Percentiles rank a stretch among this genome's conserved stretches.
Conservation (phyloP, 2,888 invertebrate species). For the Andrena bucephala region DNA sequence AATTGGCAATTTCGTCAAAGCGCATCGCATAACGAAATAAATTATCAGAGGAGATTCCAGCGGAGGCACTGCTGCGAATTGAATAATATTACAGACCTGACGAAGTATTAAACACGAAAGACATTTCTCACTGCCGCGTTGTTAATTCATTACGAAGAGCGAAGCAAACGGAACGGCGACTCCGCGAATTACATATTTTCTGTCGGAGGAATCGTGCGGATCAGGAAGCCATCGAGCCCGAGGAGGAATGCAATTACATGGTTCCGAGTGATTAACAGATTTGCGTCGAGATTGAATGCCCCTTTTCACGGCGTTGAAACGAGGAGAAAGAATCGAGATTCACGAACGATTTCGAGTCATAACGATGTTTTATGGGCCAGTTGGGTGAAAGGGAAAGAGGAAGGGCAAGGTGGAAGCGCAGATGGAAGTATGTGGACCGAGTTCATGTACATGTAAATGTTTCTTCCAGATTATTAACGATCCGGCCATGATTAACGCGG, state of each 20-base stretch:
- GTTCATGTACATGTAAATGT: slow-evolving; percentile 3
- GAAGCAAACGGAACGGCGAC: no score
- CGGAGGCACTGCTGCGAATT: not conserved
- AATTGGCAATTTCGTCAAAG: not conserved
- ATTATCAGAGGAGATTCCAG: not conserved
- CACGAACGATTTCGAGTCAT: slow-evolving; percentile 21
- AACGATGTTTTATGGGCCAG: slow-evolving; percentile 9
- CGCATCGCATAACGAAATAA: not conserved
- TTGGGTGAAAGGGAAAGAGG: not conserved
- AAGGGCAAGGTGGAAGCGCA: not conserved
- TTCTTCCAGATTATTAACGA: slow-evolving; percentile 28
- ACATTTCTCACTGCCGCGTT: not conserved
- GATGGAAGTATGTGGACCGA: not conserved
- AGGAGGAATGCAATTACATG: slow-evolving; percentile 55
- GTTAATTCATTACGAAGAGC: not conserved
- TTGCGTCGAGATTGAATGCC: slow-evolving; percentile 8
- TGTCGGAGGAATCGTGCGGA: slow-evolving; percentile 7
- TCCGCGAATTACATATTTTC: not conserved
- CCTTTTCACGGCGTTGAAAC: not conserved
- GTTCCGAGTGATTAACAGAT: slow-evolving; percentile 32
- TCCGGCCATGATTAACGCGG: slow-evolving; percentile 21
- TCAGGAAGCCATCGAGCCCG: slow-evolving; percentile 29
- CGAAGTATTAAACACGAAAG: not conserved
- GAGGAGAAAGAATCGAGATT: slow-evolving; percentile 26
- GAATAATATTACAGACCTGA: not conserved